Evolutionary conservation across 2,113 vertebrate species (phyloP).

Genomic region (Plecotus auritus): DNA sequence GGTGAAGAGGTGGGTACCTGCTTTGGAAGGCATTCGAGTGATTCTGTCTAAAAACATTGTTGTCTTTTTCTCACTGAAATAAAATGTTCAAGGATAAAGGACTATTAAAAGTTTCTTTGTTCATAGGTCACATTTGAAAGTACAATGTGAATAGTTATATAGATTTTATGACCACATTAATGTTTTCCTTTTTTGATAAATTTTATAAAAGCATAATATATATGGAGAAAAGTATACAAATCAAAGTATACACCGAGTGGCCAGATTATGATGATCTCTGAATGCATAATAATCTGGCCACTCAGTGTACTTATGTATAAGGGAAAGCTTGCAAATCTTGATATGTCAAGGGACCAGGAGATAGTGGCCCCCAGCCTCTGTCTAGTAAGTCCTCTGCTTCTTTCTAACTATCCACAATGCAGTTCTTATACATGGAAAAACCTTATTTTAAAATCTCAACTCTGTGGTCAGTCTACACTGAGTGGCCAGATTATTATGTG

Average conservation of each 20-base stretch:
- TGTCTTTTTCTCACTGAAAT: not conserved
- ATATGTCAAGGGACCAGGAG: no score
- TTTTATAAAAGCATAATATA: not conserved
- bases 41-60: not conserved
- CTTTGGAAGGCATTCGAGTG: slow-evolving; percentile 49
- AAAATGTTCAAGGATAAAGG: not conserved
- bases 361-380: no score
- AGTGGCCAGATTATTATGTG: no score
- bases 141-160: not conserved
- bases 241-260: not conserved
- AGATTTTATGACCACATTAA: not conserved
- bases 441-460: no score
- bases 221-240: not conserved
- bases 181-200: not conserved
- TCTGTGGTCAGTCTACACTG: no score
- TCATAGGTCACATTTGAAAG: slow-evolving; percentile 4
- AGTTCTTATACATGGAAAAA: no score
- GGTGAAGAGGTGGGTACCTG: slow-evolving; percentile 90
- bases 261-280: no score
- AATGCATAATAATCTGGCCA: no score
- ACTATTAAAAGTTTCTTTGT: slow-evolving; percentile 9
- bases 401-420: no score
- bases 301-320: no score
- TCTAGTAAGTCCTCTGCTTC: no score
- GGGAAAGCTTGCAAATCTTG: no score